Conservation (phyloP, 1,140 invertebrate genomes). For the Sitophilus oryzae region DNA sequence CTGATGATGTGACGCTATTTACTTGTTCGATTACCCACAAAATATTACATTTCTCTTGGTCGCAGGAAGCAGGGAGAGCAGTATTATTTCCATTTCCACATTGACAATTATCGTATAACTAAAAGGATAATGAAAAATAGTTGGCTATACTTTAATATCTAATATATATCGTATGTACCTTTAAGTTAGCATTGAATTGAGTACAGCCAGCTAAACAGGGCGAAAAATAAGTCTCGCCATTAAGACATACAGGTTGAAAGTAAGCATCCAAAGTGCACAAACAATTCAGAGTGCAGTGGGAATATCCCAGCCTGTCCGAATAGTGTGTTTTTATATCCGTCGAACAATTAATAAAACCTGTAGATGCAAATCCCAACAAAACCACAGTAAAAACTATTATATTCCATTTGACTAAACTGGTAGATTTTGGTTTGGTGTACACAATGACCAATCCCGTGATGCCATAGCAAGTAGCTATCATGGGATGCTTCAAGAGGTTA, state of each 20-base stretch:
- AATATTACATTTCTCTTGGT: slow-evolving; percentile 46
- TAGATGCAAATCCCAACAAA: slow-evolving; percentile 49
- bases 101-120: slow-evolving; percentile 50
- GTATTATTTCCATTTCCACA: slow-evolving; percentile 42
- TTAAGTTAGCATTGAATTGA: too few relatives aligned
- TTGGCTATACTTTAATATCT: too few relatives aligned
- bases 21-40: slow-evolving; percentile 53
- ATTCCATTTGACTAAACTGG: slow-evolving; percentile 52
- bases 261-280: slow-evolving; percentile 53
- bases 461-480: slow-evolving; percentile 55
- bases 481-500: slow-evolving; percentile 55
- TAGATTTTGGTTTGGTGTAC: slow-evolving; percentile 51
- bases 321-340: slow-evolving; percentile 35
- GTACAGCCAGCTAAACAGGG: slow-evolving; percentile 67
- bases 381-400: slow-evolving; percentile 47
- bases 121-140: too few relatives aligned
- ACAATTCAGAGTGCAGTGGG: slow-evolving; percentile 57
- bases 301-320: slow-evolving; percentile 43
- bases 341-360: slow-evolving; percentile 55
- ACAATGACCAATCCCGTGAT: slow-evolving; percentile 57
- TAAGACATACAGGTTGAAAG: slow-evolving; percentile 62
- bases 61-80: slow-evolving; percentile 53
- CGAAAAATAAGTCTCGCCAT: slow-evolving; percentile 55
- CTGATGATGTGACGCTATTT: slow-evolving; percentile 42
- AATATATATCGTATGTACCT: too few relatives aligned